Percentiles rank a stretch among this genome's conserved stretches.
phyloP scores from a whole-genome alignment of 2,113 vertebrate genomes.

The Odontesthes bonariensis region DNA sequence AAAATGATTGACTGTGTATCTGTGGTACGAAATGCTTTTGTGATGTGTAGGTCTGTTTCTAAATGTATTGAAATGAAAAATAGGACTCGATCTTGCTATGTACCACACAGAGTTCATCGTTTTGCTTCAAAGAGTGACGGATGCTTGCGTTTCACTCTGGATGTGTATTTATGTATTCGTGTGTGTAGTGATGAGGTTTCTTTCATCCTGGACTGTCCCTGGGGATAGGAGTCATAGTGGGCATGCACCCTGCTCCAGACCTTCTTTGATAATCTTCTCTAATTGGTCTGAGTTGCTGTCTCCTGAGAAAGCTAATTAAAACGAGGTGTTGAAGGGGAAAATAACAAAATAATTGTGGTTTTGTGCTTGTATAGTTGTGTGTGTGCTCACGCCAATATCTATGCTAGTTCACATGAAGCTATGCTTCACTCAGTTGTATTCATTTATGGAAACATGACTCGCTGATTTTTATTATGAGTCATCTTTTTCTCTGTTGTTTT shows the following conservation, averaged over 20 bases:
- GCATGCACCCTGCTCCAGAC: slow-evolving; percentile 72
- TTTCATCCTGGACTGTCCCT: slow-evolving; percentile 74
- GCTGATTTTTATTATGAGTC: slow-evolving; percentile 34
- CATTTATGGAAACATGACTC: slow-evolving; percentile 63
- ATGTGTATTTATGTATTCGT: slow-evolving; percentile 5
- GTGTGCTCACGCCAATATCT: slow-evolving; percentile 17
- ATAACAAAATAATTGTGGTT: slow-evolving; percentile 70
- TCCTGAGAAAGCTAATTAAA: slow-evolving; percentile 83
- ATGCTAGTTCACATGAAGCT: slow-evolving; percentile 18
- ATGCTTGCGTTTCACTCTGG: slow-evolving; percentile 30
- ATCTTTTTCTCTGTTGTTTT: not conserved
- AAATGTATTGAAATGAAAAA: slow-evolving; percentile 16
- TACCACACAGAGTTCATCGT: slow-evolving; percentile 25
- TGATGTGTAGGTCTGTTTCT: slow-evolving; percentile 24
- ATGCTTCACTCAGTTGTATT: slow-evolving; percentile 30
- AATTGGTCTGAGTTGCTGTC: slow-evolving; percentile 78
- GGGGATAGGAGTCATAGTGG: slow-evolving; percentile 72
- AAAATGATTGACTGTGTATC: slow-evolving; percentile 57
- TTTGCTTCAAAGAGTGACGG: slow-evolving; percentile 34
- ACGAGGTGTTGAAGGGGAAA: slow-evolving; percentile 76
- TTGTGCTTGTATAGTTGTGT: slow-evolving; percentile 18
- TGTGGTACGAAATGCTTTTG: slow-evolving; percentile 23
- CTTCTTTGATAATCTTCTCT: slow-evolving; percentile 80
- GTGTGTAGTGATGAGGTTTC: slow-evolving; percentile 51
- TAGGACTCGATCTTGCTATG: not conserved